Evolutionary conservation across 2,888 invertebrate genomes (phyloP).

Genomic region (Artemia sinica): DNA sequence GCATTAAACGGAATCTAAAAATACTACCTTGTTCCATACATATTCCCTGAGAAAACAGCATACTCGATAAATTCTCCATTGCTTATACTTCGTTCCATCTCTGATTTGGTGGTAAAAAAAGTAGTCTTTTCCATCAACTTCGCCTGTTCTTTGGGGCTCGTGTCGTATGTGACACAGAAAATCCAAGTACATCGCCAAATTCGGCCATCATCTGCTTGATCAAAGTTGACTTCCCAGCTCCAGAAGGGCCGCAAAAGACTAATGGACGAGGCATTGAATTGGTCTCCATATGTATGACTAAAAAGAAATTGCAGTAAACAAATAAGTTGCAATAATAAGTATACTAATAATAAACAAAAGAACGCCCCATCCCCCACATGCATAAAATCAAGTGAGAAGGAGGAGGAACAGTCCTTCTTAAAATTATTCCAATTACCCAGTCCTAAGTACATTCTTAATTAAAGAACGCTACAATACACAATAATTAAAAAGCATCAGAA

Average conservation of each 20-base stretch:
- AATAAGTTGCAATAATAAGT: too few species aligned
- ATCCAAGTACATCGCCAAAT: constrained; percentile 73
- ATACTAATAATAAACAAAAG: too few species aligned
- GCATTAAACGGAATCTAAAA: too few species aligned
- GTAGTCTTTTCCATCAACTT: constrained; percentile 63
- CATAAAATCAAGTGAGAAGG: too few species aligned
- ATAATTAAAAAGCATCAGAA: too few species aligned
- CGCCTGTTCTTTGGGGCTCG: constrained; percentile 56
- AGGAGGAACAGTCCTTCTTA: too few species aligned
- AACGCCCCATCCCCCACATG: too few species aligned
- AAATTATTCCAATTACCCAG: too few species aligned
- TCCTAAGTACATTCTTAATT: too few species aligned
- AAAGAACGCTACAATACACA: too few species aligned
- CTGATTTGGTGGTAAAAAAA: constrained; percentile 63
- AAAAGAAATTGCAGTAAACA: too few species aligned
- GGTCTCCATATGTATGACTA: too few species aligned
- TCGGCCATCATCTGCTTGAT: constrained; percentile 68
- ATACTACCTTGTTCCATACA: constrained; percentile 63
- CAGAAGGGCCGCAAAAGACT: constrained; percentile 86
- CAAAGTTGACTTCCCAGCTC: constrained; percentile 87
- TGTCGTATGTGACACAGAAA: constrained; percentile 86
- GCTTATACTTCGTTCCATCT: constrained; percentile 55
- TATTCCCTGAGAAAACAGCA: constrained; percentile 77
- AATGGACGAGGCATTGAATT: constrained; percentile 45
- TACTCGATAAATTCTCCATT: constrained; percentile 76